A percentile compares a stretch with the other conserved stretches of the same genome.
Conservation (phyloP, 2,888 invertebrate genomes). For the Macrophya alboannulata region DNA sequence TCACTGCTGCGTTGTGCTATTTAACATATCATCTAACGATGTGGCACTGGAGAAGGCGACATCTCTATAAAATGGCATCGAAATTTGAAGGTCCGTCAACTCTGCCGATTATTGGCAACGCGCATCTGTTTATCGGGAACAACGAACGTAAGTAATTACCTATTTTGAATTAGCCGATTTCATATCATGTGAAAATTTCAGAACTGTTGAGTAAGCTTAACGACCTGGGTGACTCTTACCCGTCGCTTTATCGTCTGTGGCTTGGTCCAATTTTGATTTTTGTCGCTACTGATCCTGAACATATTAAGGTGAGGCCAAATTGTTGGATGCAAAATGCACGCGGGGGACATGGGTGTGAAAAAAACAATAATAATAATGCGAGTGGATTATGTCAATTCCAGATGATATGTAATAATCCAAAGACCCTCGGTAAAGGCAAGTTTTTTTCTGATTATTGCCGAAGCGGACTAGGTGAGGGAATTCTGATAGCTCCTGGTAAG, state of each 20-base stretch:
- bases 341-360: not conserved
- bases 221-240: slow-evolving; percentile 61
- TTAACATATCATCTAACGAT: not conserved
- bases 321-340: too few species aligned
- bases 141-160: not conserved
- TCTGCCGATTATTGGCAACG: slow-evolving; percentile 21
- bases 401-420: not conserved
- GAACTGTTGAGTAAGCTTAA: slow-evolving; percentile 64
- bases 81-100: not conserved
- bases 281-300: slow-evolving; percentile 65
- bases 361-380: not conserved
- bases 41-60: not conserved
- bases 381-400: not conserved
- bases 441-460: not conserved
- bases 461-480: slow-evolving; percentile 61
- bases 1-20: not conserved
- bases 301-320: slow-evolving; percentile 65
- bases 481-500: slow-evolving; percentile 69
- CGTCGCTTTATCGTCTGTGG: slow-evolving; percentile 68
- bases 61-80: slow-evolving; percentile 4
- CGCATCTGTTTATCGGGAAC: not conserved
- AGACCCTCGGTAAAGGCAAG: not conserved
- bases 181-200: slow-evolving; percentile 47
- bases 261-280: slow-evolving; percentile 65
- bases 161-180: too few species aligned